Conservation (phyloP, 2,797 vertebrate species). For the Parauchenoglanis punctatus region DNA sequence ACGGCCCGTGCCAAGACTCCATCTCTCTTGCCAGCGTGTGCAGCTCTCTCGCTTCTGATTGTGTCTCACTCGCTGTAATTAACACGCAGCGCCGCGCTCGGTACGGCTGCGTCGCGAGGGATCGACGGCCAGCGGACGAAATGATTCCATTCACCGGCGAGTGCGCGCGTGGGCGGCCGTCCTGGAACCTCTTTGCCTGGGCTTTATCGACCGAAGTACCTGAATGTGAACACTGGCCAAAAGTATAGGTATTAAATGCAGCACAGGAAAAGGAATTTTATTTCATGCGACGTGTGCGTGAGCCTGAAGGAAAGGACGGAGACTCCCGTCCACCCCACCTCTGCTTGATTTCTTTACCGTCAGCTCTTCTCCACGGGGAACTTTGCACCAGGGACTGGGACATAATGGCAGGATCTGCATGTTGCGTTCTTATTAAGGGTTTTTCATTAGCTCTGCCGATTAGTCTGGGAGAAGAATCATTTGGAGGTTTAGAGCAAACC, state of each 20-base stretch:
- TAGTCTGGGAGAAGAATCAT: slow-evolving; percentile 61
- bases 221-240: not conserved
- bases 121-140: slow-evolving; percentile 46
- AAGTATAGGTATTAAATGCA: not conserved
- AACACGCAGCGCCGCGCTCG: slow-evolving; percentile 39
- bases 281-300: not conserved
- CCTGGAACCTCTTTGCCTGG: slow-evolving; percentile 40
- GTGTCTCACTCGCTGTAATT: slow-evolving; percentile 41
- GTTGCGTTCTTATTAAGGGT: slow-evolving; percentile 64
- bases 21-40: slow-evolving; percentile 19
- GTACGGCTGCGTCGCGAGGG: slow-evolving; percentile 40
- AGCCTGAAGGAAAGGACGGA: slow-evolving; percentile 28
- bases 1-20: slow-evolving; percentile 16
- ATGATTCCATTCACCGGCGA: slow-evolving; percentile 45
- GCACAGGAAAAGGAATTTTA: not conserved
- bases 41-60: slow-evolving; percentile 28
- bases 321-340: not conserved
- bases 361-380: slow-evolving; percentile 20
- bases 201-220: slow-evolving; percentile 8
- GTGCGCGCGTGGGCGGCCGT: not conserved
- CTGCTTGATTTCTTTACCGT: slow-evolving; percentile 19
- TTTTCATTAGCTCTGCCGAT: slow-evolving; percentile 63
- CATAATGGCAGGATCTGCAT: slow-evolving; percentile 55
- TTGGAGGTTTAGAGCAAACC: slow-evolving; percentile 42
- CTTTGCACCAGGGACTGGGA: slow-evolving; percentile 18